Evolutionary conservation across 2,113 vertebrate species (phyloP), one percentile per base, ranked within the genome.

Genomic region (Chrysochloris asiatica): DNA sequence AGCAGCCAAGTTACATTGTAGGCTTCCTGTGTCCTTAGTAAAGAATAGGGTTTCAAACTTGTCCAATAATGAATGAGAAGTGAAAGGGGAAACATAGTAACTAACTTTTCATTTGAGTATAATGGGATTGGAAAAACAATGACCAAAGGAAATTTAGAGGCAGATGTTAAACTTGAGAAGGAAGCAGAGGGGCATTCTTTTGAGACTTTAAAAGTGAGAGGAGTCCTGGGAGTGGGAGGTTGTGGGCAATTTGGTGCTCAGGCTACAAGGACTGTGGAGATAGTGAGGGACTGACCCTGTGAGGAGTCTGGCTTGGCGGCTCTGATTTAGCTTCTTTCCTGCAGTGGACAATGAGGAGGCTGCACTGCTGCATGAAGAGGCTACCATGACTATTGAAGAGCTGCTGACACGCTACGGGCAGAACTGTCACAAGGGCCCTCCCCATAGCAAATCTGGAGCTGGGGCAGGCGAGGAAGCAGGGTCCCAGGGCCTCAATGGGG

Each of bases 311-410:
- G 93, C 78, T 48, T 82, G 67, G 78, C 93, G 83, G 81, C 89
- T 88, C 95, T 96, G 93, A 97, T 84, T 89, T 69, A 83, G 82
- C 22, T 0, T 95, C 94, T 95, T 65, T 47, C 67, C 93, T 91
- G 50, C 95, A 99, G 99, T 99, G 98, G 99, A 99, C 96, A 99
- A 98, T 26, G 99, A 99, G 96, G 99, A 99, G 97, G 98, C 99
- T 26, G 98, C 98, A 92, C 97, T 99, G 93, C 98, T 99, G 92
- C 99, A 99, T 0, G 99, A 99, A 94, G 99, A 99, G 96, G 99
- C 99, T 95, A 99, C 99, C 45, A 99, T 99, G 99, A 99, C 99
- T 88, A 99, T 99, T 17, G 99, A 99, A 97, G 99, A 99, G 97
- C 98, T 99, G 94, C 98, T 99, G 61, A 98, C 98, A 1, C 99